Evolutionary conservation across 2,113 vertebrate species (phyloP).

Genomic region (Poeciliopsis turrubarensis): DNA sequence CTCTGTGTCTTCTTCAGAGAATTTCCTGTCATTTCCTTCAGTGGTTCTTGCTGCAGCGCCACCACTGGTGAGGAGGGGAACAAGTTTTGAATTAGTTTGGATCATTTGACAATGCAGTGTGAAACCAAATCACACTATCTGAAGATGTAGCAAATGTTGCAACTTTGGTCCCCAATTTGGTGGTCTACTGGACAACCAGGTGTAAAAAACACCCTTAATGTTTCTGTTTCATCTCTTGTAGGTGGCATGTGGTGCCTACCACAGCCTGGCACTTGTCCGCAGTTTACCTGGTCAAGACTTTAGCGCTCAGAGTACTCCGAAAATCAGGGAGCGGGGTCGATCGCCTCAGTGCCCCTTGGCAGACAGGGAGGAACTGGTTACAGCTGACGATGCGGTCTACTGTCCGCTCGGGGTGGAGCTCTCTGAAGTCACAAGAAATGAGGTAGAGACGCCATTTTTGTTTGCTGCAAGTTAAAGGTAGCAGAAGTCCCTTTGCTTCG

Average conservation of each 20-base stretch:
- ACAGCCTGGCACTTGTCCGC: slow-evolving; percentile 93
- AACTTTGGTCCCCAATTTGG: too few relatives aligned
- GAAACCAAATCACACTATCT: too few relatives aligned
- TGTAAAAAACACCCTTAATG: too few relatives aligned
- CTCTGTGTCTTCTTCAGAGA: too few relatives aligned
- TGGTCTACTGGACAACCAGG: too few relatives aligned
- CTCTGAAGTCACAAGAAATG: slow-evolving; percentile 52
- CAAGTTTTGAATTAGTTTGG: too few relatives aligned
- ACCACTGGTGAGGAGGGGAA: too few relatives aligned
- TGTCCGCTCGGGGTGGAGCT: slow-evolving; percentile 92
- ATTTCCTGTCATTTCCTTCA: too few relatives aligned
- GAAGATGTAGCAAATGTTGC: too few relatives aligned
- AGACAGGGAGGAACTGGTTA: slow-evolving; percentile 86
- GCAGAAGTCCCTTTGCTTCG: not conserved
- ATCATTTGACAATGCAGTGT: too few relatives aligned
- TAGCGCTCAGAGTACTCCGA: slow-evolving; percentile 79
- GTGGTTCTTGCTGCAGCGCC: too few relatives aligned
- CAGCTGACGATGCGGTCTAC: slow-evolving; percentile 91
- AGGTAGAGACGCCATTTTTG: slow-evolving; percentile 38
- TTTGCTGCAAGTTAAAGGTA: not conserved
- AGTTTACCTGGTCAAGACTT: slow-evolving; percentile 81
- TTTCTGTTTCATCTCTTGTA: slow-evolving; percentile 27
- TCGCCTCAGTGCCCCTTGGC: slow-evolving; percentile 86
- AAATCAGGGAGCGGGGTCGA: slow-evolving; percentile 86
- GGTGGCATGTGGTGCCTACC: slow-evolving; percentile 90